Evolutionary conservation across 1,140 invertebrate species (phyloP).

Genomic region (Brachionus asplanchnoidis): DNA sequence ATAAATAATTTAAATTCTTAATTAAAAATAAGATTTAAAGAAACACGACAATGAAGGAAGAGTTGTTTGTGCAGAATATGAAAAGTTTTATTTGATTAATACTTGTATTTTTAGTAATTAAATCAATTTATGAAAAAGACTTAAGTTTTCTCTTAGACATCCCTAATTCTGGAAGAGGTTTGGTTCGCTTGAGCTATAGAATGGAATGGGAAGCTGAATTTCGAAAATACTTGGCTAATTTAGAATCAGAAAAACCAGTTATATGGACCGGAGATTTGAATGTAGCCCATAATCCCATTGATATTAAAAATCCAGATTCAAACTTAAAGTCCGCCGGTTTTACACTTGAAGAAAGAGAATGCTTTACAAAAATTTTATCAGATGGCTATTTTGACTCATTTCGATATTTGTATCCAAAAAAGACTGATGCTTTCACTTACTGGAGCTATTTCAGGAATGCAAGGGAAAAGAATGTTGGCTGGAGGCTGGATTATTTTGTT

Average conservation of each 20-base stretch:
- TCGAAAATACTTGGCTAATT: slow-evolving; percentile 63
- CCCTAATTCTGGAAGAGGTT: slow-evolving; percentile 70
- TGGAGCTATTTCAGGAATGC: slow-evolving; percentile 85
- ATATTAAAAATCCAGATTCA: slow-evolving; percentile 86
- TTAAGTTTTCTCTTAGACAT: slow-evolving; percentile 56
- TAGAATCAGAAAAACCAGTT: slow-evolving; percentile 53
- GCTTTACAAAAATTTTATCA: slow-evolving; percentile 61
- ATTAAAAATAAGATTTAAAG: background rate
- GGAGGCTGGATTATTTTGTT: slow-evolving; percentile 90
- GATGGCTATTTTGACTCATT: slow-evolving; percentile 77
- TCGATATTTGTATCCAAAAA: slow-evolving; percentile 78
- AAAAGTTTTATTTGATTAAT: slow-evolving; percentile 78
- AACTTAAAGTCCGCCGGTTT: slow-evolving; percentile 88
- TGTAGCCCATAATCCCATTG: slow-evolving; percentile 89
- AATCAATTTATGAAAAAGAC: background rate
- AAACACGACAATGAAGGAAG: slow-evolving; percentile 72
- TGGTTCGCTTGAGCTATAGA: slow-evolving; percentile 79
- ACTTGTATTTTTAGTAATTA: slow-evolving; percentile 50
- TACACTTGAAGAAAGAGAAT: slow-evolving; percentile 83
- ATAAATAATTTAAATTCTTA: background rate
- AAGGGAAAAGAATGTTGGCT: slow-evolving; percentile 83
- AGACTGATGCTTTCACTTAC: slow-evolving; percentile 78
- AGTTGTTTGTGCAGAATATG: slow-evolving; percentile 90
- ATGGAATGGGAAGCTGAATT: slow-evolving; percentile 81
- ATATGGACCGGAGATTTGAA: slow-evolving; percentile 87